Evolutionary conservation across 2,113 vertebrate species (phyloP).

Genomic region (Typhlomys cinereus): DNA sequence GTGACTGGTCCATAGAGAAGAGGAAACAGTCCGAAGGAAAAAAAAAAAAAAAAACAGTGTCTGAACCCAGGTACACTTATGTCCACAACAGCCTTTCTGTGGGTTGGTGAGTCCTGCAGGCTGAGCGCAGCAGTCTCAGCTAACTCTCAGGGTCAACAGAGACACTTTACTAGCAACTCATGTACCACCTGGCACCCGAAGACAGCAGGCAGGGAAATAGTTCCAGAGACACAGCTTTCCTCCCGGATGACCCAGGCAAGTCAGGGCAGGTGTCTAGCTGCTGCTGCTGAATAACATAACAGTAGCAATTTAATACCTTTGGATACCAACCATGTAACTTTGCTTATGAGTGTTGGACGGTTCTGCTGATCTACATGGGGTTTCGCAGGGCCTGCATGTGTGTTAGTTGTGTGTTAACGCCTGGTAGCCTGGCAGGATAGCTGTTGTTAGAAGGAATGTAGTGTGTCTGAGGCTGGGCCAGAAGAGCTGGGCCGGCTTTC

Average conservation of each 20-base stretch:
- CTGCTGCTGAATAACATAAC: background rate
- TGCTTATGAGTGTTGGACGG: background rate
- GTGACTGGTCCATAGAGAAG: too few relatives aligned
- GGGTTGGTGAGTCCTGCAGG: rapidly evolving
- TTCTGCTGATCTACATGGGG: background rate
- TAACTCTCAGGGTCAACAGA: background rate
- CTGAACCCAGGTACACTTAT: background rate
- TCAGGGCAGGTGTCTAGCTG: background rate
- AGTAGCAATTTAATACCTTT: background rate
- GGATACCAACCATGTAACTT: background rate
- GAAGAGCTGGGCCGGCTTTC: background rate
- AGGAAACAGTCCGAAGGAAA: too few relatives aligned
- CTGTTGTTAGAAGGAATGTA: background rate
- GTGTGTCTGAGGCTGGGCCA: background rate
- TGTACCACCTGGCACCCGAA: too few relatives aligned
- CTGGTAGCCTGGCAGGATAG: background rate
- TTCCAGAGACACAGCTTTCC: background rate
- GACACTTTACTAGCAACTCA: background rate
- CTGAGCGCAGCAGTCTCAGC: background rate
- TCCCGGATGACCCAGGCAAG: background rate
- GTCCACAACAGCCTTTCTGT: background rate
- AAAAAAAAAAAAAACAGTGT: too few relatives aligned
- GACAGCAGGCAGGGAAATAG: background rate
- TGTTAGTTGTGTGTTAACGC: background rate
- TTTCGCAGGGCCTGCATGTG: too few relatives aligned